Conservation (phyloP, 2,888 invertebrate genomes). For the Diadegma fenestrale region DNA sequence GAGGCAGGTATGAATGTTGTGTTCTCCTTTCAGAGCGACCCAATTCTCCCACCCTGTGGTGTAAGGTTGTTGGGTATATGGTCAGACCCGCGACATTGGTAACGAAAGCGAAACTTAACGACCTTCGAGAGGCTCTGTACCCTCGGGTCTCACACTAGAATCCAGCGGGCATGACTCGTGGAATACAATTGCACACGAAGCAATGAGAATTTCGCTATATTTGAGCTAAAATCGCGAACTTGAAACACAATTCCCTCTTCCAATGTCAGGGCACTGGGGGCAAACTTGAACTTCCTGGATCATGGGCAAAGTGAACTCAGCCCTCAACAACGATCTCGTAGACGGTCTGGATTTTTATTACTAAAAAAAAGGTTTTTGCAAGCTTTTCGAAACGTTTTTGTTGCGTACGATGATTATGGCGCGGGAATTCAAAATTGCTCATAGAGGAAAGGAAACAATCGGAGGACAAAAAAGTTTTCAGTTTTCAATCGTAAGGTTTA, state of each 20-base stretch:
- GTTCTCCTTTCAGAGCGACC: constrained; percentile 63
- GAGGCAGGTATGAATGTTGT: constrained; percentile 37
- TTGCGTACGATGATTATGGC: neutral
- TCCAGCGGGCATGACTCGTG: constrained; percentile 24
- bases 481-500: neutral
- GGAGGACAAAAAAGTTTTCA: constrained; percentile 2
- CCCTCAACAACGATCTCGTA: neutral
- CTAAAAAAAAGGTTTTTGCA: neutral
- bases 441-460: neutral
- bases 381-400: neutral
- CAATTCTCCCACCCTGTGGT: constrained; percentile 50
- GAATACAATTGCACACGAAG: constrained; percentile 47
- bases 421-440: neutral
- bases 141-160: constrained; percentile 51
- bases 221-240: neutral
- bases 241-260: neutral
- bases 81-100: constrained; percentile 66
- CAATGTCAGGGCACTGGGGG: neutral
- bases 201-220: constrained; percentile 1
- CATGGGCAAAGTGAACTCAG: neutral
- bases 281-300: neutral
- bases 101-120: constrained; percentile 70
- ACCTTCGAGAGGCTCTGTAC: constrained; percentile 78
- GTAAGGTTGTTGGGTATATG: constrained; percentile 17
- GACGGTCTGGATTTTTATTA: no score